phyloP scores from a whole-genome alignment of 1,140 invertebrate genomes.

The Pinna nobilis region DNA sequence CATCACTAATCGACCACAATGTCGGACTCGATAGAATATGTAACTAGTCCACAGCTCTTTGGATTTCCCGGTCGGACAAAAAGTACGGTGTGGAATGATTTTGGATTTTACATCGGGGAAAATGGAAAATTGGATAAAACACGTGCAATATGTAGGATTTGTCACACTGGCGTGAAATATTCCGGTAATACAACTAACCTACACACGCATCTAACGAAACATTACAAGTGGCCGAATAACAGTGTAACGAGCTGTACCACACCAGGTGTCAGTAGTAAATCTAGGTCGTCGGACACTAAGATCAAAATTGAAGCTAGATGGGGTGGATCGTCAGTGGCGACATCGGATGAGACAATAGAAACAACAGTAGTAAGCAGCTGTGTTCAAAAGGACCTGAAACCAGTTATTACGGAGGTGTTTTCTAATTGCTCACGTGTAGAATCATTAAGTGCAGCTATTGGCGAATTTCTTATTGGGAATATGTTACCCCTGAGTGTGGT shows the following conservation, averaged over 20 bases:
- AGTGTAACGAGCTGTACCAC: too few species aligned
- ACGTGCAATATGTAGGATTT: constrained; percentile 49
- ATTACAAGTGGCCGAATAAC: constrained; percentile 7
- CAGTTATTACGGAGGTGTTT: not conserved
- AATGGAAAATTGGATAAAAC: constrained; percentile 46
- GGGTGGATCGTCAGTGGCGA: not conserved
- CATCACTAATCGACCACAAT: too few species aligned
- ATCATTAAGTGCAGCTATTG: constrained; percentile 18
- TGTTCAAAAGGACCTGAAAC: not conserved
- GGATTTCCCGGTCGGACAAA: constrained; percentile 50
- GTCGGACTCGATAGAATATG: constrained; percentile 1
- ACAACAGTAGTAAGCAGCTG: too few species aligned
- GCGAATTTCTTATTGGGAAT: constrained; percentile 25
- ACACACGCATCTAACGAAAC: constrained; percentile 37
- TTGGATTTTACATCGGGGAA: constrained; percentile 50
- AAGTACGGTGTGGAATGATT: constrained; percentile 51
- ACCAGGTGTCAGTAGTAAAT: not conserved
- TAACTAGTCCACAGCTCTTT: constrained; percentile 5
- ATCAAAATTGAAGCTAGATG: too few species aligned
- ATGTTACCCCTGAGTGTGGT: constrained; percentile 17
- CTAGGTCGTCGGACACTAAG: not conserved
- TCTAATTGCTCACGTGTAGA: not conserved
- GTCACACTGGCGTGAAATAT: constrained; percentile 37
- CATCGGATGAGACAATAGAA: constrained; percentile 21
- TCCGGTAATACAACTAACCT: constrained; percentile 53